Evolutionary conservation across 2,888 invertebrate species (phyloP), one percentile per base, ranked within the genome.

Genomic region (Craniophora ligustri): DNA sequence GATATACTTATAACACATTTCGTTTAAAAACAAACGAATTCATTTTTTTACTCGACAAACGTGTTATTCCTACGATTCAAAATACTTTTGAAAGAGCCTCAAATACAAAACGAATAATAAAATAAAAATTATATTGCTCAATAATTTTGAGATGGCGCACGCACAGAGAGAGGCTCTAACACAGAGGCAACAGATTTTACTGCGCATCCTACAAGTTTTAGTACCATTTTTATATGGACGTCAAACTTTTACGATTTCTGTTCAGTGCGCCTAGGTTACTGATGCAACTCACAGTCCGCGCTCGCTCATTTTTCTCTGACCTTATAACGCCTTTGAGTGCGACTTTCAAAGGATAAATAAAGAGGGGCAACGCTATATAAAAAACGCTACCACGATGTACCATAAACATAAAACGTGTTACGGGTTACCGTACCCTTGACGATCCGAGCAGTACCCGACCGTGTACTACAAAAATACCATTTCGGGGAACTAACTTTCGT

Each of bases 381-480:
- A 82, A 79, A 81, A 80, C 64, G 67, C 73, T 72, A 73, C 72
- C 66, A 67, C 68, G 76, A 78, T 77, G 79, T 78, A 77, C 80
- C 80, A 84, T 84, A 82, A 84, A 79, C 81, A 79, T 85, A 84
- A 85, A 86, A 84, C 79, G 75, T 75, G 81, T 75, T 80, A 84
- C 79, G 72, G 75, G 81, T 75, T 79, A 75, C 77, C 67, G 73
- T 73, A 78, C 78, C 76, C 79, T 71, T 66, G 75, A 75, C 74
- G 73, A 70, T 56, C 73, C 67, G 71, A 68, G 64, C 57, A 60
- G 67, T 56, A 66, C 59, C 57, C 64, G 64, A 55, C 64, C 53
- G 51, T 53, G 49, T 63, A 65, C 70, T 70, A 76, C 76, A 72
- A 75, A 69, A 80, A 82, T 76, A 76, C 61, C 71, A 77, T 79